A percentile compares a stretch with the other conserved stretches of the same genome.
phyloP scores from a whole-genome alignment of 2,888 invertebrate genomes.

The Harpalus rufipes region DNA sequence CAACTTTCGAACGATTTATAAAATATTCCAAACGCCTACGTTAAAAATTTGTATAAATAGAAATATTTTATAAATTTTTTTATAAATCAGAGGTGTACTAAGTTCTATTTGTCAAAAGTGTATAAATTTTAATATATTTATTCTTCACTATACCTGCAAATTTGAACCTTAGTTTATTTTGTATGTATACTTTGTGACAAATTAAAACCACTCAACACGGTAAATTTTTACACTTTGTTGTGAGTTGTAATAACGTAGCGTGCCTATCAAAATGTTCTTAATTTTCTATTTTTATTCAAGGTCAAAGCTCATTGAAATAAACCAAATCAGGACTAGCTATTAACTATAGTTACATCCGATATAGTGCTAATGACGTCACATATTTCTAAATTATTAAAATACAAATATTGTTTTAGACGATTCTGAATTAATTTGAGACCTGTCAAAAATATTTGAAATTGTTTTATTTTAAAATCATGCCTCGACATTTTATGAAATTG shows the following conservation, averaged over 20 bases:
- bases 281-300: conserved; percentile 16
- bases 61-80: conserved; percentile 47
- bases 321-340: background rate
- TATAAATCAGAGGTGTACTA: background rate
- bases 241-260: conserved; percentile 13
- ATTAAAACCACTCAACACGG: background rate
- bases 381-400: too few relatives aligned
- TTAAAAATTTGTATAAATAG: conserved; percentile 39
- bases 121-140: conserved; percentile 49
- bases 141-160: conserved; percentile 51
- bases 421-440: too few relatives aligned
- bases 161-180: conserved; percentile 63
- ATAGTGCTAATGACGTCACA: background rate
- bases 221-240: background rate
- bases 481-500: too few relatives aligned
- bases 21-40: conserved; percentile 19
- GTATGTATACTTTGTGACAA: conserved; percentile 30
- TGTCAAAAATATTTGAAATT: too few relatives aligned
- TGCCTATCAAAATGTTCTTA: conserved; percentile 39
- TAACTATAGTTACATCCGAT: background rate
- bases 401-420: too few relatives aligned
- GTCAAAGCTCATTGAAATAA: conserved; percentile 3
- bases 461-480: too few relatives aligned
- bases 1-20: conserved; percentile 29
- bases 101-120: conserved; percentile 23